A percentile compares a stretch with the other conserved stretches of the same genome.
phyloP scores from a whole-genome alignment of 2,888 invertebrate genomes.

The Lasioglossum leucozonium region DNA sequence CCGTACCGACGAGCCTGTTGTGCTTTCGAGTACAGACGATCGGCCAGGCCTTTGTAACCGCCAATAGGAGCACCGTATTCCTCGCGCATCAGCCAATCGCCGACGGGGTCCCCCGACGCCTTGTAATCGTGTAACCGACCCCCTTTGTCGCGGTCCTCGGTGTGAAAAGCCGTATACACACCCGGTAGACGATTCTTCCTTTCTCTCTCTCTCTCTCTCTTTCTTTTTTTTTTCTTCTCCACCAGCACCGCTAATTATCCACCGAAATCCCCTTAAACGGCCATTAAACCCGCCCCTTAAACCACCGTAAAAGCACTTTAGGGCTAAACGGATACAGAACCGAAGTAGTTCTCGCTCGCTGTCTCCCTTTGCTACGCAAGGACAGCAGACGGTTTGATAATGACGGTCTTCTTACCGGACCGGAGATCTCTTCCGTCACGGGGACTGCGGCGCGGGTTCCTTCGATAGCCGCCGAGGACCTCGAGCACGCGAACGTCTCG shows the following conservation, averaged over 20 bases:
- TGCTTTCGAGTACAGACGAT: constrained; percentile 57
- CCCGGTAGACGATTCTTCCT: constrained; percentile 54
- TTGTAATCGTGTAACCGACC: constrained; percentile 79
- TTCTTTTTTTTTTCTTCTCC: constrained; percentile 56
- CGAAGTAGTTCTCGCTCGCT: constrained; percentile 37
- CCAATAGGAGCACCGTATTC: constrained; percentile 57
- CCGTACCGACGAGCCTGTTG: constrained; percentile 70
- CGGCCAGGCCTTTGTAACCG: constrained; percentile 40
- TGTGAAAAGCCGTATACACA: constrained; percentile 61
- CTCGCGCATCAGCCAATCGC: constrained; percentile 57
- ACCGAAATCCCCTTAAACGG: constrained; percentile 82
- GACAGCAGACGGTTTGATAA: constrained; percentile 56
- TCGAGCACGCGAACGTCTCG: constrained; percentile 36
- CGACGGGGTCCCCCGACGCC: constrained; percentile 49
- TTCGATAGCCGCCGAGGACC: constrained; percentile 6
- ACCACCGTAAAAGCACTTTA: constrained; percentile 73
- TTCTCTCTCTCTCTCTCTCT: constrained; percentile 56
- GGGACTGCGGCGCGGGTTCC: constrained; percentile 17
- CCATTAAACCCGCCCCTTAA: constrained; percentile 80
- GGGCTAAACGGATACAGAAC: constrained; percentile 72
- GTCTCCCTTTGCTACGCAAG: constrained; percentile 9
- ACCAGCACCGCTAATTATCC: constrained; percentile 78
- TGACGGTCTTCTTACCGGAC: constrained; percentile 43
- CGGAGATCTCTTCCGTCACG: constrained; percentile 9
- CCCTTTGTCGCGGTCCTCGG: constrained; percentile 75